phyloP scores from a whole-genome alignment of 2,888 invertebrate species.

The Eretmocerus hayati region DNA sequence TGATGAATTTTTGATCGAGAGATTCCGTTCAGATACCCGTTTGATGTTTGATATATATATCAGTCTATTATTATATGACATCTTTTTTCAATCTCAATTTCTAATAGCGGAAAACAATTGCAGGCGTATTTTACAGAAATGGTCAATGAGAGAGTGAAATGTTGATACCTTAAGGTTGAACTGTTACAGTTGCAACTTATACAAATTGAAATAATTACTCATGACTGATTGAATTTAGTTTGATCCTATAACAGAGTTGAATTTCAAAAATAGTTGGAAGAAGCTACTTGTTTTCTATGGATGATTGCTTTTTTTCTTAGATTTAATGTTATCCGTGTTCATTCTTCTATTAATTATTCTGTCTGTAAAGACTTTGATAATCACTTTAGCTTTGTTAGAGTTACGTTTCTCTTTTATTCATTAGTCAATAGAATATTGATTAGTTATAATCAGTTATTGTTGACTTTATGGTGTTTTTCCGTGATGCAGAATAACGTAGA shows the following conservation, averaged over 20 bases:
- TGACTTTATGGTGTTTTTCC: slow-evolving; percentile 34
- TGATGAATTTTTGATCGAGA: too few species aligned
- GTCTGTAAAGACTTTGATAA: slow-evolving; percentile 25
- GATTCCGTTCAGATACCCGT: too few species aligned
- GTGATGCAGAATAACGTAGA: slow-evolving; percentile 23
- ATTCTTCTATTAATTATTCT: slow-evolving; percentile 32
- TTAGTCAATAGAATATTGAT: slow-evolving; percentile 22
- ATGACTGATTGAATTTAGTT: too few species aligned
- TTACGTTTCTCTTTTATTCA: slow-evolving; percentile 27
- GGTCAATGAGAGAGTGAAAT: too few species aligned
- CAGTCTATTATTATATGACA: slow-evolving; percentile 21
- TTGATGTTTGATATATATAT: slow-evolving; percentile 22
- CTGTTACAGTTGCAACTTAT: too few species aligned
- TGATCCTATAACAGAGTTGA: slow-evolving; percentile 26
- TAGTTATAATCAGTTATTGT: slow-evolving; percentile 35
- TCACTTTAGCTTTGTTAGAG: slow-evolving; percentile 27
- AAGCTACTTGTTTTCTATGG: slow-evolving; percentile 31
- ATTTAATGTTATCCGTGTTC: slow-evolving; percentile 27
- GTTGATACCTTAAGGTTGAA: too few species aligned
- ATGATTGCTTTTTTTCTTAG: slow-evolving; percentile 38
- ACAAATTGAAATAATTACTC: too few species aligned
- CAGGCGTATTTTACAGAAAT: slow-evolving; percentile 42
- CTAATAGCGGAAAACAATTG: slow-evolving; percentile 37
- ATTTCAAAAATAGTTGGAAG: slow-evolving; percentile 20
- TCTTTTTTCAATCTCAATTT: slow-evolving; percentile 18